Percentiles rank a stretch among this genome's conserved stretches.
These are phyloP conservation scores for Colaptes auratus DNA, from an alignment of 2,113 vertebrate species.

Conservation along the genomic window DNA sequence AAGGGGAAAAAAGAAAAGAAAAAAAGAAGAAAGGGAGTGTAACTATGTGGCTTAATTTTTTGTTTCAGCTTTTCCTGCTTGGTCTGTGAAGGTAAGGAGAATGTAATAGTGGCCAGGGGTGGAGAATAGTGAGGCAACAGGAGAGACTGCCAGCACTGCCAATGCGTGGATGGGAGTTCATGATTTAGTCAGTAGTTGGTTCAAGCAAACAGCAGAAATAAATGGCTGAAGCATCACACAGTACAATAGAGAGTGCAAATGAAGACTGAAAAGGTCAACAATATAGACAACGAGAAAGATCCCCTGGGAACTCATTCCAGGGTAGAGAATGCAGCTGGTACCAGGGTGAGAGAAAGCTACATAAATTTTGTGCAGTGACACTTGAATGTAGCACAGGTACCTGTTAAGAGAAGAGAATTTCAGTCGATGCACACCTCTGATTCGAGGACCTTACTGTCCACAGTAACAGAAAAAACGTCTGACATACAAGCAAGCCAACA, in stretches of 20 bases:
- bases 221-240: not conserved
- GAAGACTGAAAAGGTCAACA: not conserved
- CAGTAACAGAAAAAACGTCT: not conserved
- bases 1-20: not conserved
- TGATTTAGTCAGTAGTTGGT: not conserved
- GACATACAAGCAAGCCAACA: not conserved
- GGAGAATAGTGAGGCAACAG: not conserved
- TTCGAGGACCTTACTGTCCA: not conserved
- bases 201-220: slow-evolving; percentile 3
- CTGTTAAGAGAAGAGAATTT: not conserved
- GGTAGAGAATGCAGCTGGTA: not conserved
- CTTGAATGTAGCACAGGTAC: not conserved
- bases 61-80: not conserved
- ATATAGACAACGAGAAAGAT: not conserved
- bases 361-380: not conserved
- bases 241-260: not conserved
- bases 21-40: not conserved
- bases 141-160: not conserved
- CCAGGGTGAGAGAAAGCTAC: not conserved
- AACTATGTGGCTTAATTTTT: not conserved
- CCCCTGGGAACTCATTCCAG: not conserved
- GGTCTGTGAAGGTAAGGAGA: not conserved
- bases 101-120: too few relatives aligned
- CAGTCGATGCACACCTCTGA: not conserved
- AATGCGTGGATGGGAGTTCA: not conserved